Base-by-base conservation (phyloP, 1,140 invertebrate genomes). In the Belonocnema kinseyi region DNA sequence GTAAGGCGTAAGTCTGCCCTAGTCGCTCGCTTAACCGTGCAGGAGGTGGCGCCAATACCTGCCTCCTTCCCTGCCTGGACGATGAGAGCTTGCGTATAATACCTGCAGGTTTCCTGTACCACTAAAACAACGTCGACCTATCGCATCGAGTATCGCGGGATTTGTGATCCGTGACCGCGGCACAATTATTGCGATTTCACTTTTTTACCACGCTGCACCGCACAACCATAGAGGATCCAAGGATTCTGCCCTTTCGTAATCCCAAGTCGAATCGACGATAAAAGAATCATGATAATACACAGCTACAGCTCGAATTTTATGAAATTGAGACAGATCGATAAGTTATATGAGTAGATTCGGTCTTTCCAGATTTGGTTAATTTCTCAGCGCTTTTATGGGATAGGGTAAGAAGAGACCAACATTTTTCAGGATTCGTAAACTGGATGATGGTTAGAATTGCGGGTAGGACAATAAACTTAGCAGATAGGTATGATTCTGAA, bases 41-140 rank as follows among this genome's bases (percentile, higher is more conserved):
- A 90, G 90, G 90, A 91, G 90, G 90, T 91, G 90, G 90, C 90
- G 90, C 90, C 90, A 91, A 91, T 91, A 89, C 83, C 81, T 85
- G 79, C 81, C 83, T 83, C 83, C 80, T 83, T 87, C 83, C 85
- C 83, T 81, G 75, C 72, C 82, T 80, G 85, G 81, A 85, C 86
- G 85, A 87, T 85, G 77, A 80, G 87, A 88, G 86, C 85, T 88
- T 87, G 86, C 86, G 86, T 87, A 86, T 85, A 85, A 78, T 85
- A 88, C 86, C 86, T 87, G 87, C 84, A 84, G 75, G 81, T 73
- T 73, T 77, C 61, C 74, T 75, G 74, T 71, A 66, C 61, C 58
- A 73, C 75, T 75, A 77, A 73, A 79, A 79, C 77, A 70, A 58
- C 77, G 77, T 76, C 75, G 73, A 78, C 73, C 77, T 83, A 83